Percentiles rank a stretch among this genome's conserved stretches.
phyloP scores from a whole-genome alignment of 2,888 invertebrate species.

The Dioctria linearis region DNA sequence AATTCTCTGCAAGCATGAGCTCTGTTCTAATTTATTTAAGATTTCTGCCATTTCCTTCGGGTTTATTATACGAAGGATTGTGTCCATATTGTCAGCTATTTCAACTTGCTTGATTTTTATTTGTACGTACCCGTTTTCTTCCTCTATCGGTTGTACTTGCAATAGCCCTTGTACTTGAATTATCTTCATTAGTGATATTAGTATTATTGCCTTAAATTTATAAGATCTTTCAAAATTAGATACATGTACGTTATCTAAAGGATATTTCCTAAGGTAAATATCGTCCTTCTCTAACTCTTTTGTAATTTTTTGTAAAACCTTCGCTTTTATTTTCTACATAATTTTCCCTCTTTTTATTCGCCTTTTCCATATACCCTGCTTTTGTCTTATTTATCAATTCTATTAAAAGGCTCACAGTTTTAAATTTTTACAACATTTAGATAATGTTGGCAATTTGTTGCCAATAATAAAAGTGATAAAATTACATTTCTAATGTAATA shows the following conservation, averaged over 20 bases:
- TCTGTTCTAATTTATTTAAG: neutral
- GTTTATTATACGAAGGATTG: neutral
- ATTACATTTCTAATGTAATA: too few relatives aligned
- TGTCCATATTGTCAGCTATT: neutral
- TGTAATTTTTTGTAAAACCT: conserved; percentile 21
- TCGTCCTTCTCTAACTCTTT: conserved; percentile 1
- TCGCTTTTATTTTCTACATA: neutral
- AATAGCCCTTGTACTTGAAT: too few relatives aligned
- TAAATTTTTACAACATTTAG: too few relatives aligned
- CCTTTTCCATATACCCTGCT: too few relatives aligned
- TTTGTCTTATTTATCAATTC: too few relatives aligned
- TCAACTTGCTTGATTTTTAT: neutral
- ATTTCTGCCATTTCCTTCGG: neutral
- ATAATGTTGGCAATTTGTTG: too few relatives aligned
- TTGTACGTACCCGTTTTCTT: too few relatives aligned
- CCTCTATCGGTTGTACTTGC: too few relatives aligned
- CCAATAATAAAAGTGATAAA: too few relatives aligned
- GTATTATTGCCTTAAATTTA: neutral
- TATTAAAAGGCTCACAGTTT: too few relatives aligned
- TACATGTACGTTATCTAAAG: neutral
- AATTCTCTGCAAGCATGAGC: too few relatives aligned
- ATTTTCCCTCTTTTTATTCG: neutral
- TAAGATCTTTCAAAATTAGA: neutral
- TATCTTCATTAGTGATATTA: neutral
- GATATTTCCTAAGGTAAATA: neutral